Evolutionary conservation across 2,797 vertebrate species (phyloP).

Genomic region (Spinus olivaceus): DNA sequence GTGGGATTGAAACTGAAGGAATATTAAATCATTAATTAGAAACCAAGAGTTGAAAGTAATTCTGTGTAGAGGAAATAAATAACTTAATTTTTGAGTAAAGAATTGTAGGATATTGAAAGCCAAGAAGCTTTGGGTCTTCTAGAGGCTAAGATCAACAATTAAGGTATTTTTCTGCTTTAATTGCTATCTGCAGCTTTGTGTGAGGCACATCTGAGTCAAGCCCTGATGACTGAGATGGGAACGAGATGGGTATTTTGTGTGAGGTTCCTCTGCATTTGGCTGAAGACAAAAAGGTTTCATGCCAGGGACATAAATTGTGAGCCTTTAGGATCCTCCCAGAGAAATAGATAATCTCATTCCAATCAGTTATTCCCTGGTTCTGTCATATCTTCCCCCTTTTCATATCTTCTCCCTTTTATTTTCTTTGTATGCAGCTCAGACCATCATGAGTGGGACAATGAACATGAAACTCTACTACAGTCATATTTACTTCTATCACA

Average conservation of each 20-base stretch:
- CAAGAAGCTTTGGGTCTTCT: not conserved
- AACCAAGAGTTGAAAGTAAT: not conserved
- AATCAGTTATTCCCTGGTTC: not conserved
- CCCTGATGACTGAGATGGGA: not conserved
- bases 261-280: not conserved
- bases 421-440: accelerated
- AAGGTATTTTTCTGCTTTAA: not conserved
- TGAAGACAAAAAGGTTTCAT: not conserved
- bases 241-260: not conserved
- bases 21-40: not conserved
- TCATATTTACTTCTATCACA: not conserved
- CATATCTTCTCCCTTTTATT: not conserved
- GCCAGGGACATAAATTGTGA: not conserved
- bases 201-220: not conserved
- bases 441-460: not conserved
- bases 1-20: not conserved
- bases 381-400: not conserved
- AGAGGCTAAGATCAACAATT: not conserved
- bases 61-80: not conserved
- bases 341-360: not conserved
- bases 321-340: not conserved
- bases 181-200: not conserved
- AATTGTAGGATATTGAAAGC: not conserved
- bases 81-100: not conserved
- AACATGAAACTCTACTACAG: not conserved